Conservation (phyloP, 1,140 invertebrate species). For the Acyrthosiphon pisum region DNA sequence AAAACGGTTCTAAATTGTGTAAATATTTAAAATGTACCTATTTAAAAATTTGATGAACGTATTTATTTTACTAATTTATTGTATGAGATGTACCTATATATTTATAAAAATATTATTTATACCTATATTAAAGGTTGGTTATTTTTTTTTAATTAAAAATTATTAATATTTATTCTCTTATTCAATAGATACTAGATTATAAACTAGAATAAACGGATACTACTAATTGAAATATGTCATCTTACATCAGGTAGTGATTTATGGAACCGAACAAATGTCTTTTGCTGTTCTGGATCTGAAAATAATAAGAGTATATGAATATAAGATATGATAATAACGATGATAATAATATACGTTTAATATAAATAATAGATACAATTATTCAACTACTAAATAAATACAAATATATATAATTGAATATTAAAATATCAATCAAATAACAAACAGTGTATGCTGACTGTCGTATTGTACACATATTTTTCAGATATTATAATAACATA, state of each 20-base stretch:
- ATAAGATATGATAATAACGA: neutral
- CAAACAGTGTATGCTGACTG: too few species aligned
- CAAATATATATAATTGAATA: too few species aligned
- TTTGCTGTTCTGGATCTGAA: constrained; percentile 45
- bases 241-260: constrained; percentile 47
- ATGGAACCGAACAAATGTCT: constrained; percentile 30
- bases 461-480: too few species aligned
- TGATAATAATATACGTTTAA: constrained; percentile 1
- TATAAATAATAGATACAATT: neutral
- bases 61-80: neutral
- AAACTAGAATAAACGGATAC: neutral
- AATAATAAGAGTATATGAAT: neutral
- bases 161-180: neutral
- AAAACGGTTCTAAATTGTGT: neutral
- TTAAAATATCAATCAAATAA: too few species aligned
- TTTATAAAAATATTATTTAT: neutral
- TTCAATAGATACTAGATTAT: neutral
- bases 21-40: constrained; percentile 18
- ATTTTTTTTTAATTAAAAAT: neutral
- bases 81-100: neutral
- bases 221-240: neutral
- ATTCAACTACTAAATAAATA: too few species aligned
- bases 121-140: too few species aligned
- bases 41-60: neutral
- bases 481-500: too few species aligned